Percentiles rank a stretch among this genome's conserved stretches.
These are phyloP conservation scores for Gasterosteus nipponicus DNA, from an alignment of 2,113 vertebrate genomes.

Conservation along the genomic window DNA sequence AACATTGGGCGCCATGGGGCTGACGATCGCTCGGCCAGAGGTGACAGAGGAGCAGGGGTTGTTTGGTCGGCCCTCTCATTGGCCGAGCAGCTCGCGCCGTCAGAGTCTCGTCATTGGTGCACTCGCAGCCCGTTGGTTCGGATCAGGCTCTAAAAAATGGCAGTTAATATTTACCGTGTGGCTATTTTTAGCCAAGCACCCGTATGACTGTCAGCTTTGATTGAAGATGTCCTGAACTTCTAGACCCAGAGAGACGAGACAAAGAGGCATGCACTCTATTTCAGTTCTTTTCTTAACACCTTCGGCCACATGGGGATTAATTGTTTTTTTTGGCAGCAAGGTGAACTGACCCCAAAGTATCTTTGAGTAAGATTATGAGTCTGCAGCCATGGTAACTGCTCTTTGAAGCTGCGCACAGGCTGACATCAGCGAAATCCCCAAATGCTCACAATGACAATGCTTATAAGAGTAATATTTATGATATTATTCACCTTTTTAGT, in stretches of 20 bases:
- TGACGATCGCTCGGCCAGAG: slow-evolving; percentile 28
- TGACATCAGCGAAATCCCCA: not conserved
- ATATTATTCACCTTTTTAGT: not conserved
- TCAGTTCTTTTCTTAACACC: slow-evolving; percentile 3
- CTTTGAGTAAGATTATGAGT: not conserved
- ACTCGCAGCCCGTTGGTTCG: slow-evolving; percentile 42
- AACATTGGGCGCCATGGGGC: slow-evolving; percentile 33
- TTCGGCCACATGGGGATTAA: not conserved
- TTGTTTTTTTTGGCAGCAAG: not conserved
- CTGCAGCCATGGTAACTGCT: not conserved
- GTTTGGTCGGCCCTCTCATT: slow-evolving; percentile 31
- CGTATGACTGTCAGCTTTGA: slow-evolving; percentile 60
- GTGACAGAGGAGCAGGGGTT: slow-evolving; percentile 1
- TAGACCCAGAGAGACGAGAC: slow-evolving; percentile 21
- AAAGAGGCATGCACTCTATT: slow-evolving; percentile 24
- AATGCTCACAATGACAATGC: not conserved
- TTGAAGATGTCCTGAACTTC: slow-evolving; percentile 53
- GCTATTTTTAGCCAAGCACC: slow-evolving; percentile 66
- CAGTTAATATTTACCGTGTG: slow-evolving; percentile 42
- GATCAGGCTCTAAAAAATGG: slow-evolving; percentile 39
- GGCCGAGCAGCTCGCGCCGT: slow-evolving; percentile 29
- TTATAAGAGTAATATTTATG: too few relatives aligned
- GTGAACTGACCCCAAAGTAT: not conserved
- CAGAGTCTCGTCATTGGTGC: slow-evolving; percentile 8
- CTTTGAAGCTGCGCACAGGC: not conserved